Conservation (phyloP, 2,797 vertebrate genomes). For the Anisognathus igniventris region DNA sequence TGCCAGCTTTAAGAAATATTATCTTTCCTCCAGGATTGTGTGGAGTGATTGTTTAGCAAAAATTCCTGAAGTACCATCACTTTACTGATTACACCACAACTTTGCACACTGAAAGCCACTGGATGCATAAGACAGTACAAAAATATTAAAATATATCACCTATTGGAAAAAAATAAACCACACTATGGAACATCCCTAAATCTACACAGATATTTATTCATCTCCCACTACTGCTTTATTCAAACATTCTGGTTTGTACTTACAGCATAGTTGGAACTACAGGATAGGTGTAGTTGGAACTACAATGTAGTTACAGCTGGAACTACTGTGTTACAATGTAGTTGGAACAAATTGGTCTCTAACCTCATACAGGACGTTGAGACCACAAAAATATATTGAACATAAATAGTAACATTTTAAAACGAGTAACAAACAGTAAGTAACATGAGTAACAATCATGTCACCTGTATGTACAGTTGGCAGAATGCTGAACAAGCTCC, state of each 20-base stretch:
- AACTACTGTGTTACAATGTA: not conserved
- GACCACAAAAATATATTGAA: not conserved
- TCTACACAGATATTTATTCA: not conserved
- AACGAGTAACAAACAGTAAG: not conserved
- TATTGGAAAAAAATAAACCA: not conserved
- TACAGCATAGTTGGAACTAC: fast-evolving
- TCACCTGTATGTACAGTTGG: not conserved
- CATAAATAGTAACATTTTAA: not conserved
- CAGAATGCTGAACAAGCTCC: not conserved
- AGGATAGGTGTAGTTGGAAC: too few species aligned
- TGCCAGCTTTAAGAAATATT: not conserved
- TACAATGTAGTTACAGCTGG: not conserved
- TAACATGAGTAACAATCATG: not conserved
- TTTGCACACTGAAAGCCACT: not conserved
- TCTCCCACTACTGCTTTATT: not conserved
- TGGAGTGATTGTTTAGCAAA: not conserved
- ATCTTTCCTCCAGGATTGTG: not conserved
- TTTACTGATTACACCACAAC: not conserved
- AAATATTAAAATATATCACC: not conserved
- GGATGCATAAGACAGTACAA: not conserved
- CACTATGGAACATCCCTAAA: not conserved
- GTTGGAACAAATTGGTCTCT: not conserved
- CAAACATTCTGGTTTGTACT: not conserved
- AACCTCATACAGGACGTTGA: not conserved
- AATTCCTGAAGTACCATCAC: not conserved